phyloP scores from a whole-genome alignment of 2,888 invertebrate species.

The Malacosoma neustria region DNA sequence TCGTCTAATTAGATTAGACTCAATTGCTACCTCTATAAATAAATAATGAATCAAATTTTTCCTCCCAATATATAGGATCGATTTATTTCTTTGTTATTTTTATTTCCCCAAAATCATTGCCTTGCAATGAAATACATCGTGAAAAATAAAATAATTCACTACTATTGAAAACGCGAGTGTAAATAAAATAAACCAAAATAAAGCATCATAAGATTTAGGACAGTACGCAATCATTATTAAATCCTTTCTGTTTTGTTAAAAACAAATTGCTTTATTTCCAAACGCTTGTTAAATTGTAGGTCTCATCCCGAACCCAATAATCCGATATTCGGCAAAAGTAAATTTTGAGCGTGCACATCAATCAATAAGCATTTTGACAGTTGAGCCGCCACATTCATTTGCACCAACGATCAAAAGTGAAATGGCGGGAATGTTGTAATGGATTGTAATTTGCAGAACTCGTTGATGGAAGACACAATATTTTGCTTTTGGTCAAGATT shows the following conservation, averaged over 20 bases:
- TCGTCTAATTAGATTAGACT: too few species aligned
- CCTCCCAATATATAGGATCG: too few species aligned
- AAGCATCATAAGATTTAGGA: slow-evolving; percentile 7
- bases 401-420: slow-evolving; percentile 36
- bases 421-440: slow-evolving; percentile 45
- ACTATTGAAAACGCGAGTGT: not conserved
- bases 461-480: too few species aligned
- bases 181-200: not conserved
- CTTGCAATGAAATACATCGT: too few species aligned
- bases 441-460: too few species aligned
- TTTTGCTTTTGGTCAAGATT: too few species aligned
- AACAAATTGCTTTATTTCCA: slow-evolving; percentile 10
- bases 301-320: slow-evolving; percentile 19
- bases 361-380: slow-evolving; percentile 69
- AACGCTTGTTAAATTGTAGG: not conserved
- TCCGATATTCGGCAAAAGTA: slow-evolving; percentile 52
- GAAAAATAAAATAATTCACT: not conserved
- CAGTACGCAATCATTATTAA: slow-evolving; percentile 9
- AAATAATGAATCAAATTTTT: too few species aligned
- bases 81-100: too few species aligned
- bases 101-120: too few species aligned
- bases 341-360: slow-evolving; percentile 55
- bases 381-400: slow-evolving; percentile 64
- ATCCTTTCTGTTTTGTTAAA: slow-evolving; percentile 5
- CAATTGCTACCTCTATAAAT: too few species aligned